Conservation (phyloP, 2,888 invertebrate species). For the Hemistola chrysoprasaria region DNA sequence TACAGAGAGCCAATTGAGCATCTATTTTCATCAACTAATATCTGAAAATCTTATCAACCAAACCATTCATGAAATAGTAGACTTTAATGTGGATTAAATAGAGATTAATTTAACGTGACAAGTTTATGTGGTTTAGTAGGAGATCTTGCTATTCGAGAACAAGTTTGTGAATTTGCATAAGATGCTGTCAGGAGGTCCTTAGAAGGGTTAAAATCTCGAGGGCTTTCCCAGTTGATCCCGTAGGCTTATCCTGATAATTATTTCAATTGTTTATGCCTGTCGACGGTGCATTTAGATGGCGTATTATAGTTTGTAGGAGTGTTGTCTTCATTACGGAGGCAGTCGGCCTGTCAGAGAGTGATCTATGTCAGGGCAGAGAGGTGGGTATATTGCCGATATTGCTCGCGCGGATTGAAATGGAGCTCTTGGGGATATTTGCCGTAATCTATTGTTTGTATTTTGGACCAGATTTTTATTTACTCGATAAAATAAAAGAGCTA, state of each 20-base stretch:
- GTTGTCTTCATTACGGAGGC: conserved; percentile 69
- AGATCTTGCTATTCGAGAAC: conserved; percentile 36
- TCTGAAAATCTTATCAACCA: conserved; percentile 32
- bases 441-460: conserved; percentile 30
- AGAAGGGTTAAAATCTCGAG: conserved; percentile 79
- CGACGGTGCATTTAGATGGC: conserved; percentile 80
- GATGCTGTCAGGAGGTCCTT: conserved; percentile 69
- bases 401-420: conserved; percentile 53
- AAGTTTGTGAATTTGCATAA: conserved; percentile 80
- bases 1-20: conserved; percentile 71
- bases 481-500: not conserved
- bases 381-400: conserved; percentile 33
- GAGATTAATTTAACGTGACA: conserved; percentile 20
- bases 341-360: conserved; percentile 59
- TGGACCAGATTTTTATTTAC: not conserved
- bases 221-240: conserved; percentile 71
- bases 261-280: conserved; percentile 82
- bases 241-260: conserved; percentile 80
- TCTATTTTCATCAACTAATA: conserved; percentile 47
- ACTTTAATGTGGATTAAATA: conserved; percentile 9
- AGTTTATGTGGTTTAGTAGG: conserved; percentile 8
- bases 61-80: conserved; percentile 18
- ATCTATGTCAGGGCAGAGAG: conserved; percentile 56
- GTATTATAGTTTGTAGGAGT: conserved; percentile 78
- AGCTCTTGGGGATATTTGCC: conserved; percentile 50